Percentiles rank a stretch among this genome's conserved stretches.
These are phyloP conservation scores for Umimayanthus kanabou DNA, from an alignment of 92 coral and sea anemone genomes.

Conservation along the genomic window DNA sequence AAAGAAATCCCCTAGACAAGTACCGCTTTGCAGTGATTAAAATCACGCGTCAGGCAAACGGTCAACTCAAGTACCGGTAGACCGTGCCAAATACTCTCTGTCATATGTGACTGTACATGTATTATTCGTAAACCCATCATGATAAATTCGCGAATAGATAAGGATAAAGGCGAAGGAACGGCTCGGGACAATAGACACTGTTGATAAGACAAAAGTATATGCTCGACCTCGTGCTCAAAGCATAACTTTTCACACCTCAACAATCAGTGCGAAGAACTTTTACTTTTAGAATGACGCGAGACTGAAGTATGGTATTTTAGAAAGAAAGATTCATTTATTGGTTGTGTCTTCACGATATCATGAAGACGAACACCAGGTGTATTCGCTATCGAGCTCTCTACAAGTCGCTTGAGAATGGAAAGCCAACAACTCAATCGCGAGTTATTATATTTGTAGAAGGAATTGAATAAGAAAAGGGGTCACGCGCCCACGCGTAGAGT, in stretches of 20 bases:
- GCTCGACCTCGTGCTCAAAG: background rate
- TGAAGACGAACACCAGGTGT: background rate
- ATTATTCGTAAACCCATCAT: background rate
- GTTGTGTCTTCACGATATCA: no score
- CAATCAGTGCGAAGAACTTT: background rate
- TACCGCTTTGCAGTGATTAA: no score
- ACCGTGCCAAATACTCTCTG: background rate
- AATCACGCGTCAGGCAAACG: background rate
- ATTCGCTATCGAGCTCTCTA: background rate
- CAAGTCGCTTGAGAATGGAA: background rate
- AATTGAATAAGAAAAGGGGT: background rate
- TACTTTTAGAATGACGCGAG: background rate
- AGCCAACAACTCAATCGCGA: background rate
- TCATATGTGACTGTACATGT: background rate
- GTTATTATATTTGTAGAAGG: background rate
- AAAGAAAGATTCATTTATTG: background rate
- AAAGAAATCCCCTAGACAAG: background rate
- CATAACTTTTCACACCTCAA: no score
- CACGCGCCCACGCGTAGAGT: slow-evolving; percentile 1
- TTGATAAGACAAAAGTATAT: background rate
- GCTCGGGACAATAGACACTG: background rate
- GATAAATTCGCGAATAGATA: background rate
- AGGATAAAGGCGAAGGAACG: background rate
- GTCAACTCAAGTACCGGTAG: background rate
- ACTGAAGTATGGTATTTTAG: background rate